These are phyloP conservation scores for Solea senegalensis DNA, from an alignment of 2,113 vertebrate species.

Conservation along the genomic window DNA sequence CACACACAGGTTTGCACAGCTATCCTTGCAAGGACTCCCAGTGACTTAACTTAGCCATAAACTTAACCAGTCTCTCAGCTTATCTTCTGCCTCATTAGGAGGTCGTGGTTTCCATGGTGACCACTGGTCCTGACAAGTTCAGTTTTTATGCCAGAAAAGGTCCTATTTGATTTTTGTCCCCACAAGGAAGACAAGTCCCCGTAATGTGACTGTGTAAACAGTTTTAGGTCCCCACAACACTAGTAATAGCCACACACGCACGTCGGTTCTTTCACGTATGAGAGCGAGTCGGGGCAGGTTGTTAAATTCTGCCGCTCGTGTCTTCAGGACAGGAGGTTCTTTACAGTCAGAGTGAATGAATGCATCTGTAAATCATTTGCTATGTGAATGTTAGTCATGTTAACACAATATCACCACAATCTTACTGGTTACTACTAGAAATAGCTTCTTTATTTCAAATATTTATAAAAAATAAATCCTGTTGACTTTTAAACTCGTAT, in stretches of 20 bases:
- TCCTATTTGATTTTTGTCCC: too few species aligned
- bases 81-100: too few species aligned
- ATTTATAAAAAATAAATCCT: neutral
- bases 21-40: too few species aligned
- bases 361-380: neutral
- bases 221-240: too few species aligned
- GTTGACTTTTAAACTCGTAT: neutral
- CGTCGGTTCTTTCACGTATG: slow-evolving; percentile 16
- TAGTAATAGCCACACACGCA: neutral
- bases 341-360: slow-evolving; percentile 8
- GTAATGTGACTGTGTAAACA: too few species aligned
- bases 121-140: too few species aligned
- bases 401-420: neutral
- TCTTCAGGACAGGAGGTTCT: slow-evolving; percentile 13
- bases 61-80: too few species aligned
- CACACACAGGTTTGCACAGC: neutral
- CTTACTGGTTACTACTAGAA: too few species aligned
- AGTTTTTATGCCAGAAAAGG: too few species aligned
- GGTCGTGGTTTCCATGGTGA: too few species aligned
- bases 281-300: slow-evolving; percentile 41
- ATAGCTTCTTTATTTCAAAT: neutral
- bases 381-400: neutral
- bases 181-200: too few species aligned
- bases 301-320: neutral
- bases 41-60: too few species aligned